Evolutionary conservation across 2,113 vertebrate genomes (phyloP).

Genomic region (Anguilla japonica): DNA sequence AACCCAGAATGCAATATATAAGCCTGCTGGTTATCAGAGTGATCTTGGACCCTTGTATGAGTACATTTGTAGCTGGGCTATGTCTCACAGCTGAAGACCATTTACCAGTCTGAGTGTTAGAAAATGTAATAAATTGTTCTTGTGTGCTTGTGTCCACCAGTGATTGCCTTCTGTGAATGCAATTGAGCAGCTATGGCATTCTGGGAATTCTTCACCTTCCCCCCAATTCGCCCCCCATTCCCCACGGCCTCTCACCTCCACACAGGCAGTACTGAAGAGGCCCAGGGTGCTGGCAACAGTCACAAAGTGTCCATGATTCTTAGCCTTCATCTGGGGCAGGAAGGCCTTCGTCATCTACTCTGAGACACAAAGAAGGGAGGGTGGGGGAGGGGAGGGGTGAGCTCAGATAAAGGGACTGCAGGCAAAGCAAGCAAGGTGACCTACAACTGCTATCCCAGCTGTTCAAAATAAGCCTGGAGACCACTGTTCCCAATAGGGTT

Average conservation of each 20-base stretch:
- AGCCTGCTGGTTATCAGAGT: too few relatives aligned
- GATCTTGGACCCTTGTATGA: too few relatives aligned
- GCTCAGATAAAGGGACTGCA: background rate
- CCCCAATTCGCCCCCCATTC: background rate
- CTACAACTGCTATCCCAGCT: background rate
- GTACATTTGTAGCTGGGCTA: too few relatives aligned
- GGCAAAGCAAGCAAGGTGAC: background rate
- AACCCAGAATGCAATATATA: too few relatives aligned
- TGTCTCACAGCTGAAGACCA: too few relatives aligned
- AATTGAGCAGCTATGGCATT: background rate
- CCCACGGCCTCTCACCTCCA: conserved; percentile 51
- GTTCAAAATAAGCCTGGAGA: background rate
- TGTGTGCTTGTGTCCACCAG: background rate
- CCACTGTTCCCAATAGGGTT: background rate
- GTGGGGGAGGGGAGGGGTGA: background rate
- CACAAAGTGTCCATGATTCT: conserved; percentile 51
- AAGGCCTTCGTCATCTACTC: conserved; percentile 60
- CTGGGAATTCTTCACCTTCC: background rate
- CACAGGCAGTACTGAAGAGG: conserved; percentile 57
- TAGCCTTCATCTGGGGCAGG: conserved; percentile 59
- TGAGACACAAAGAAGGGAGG: background rate
- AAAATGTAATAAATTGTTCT: too few relatives aligned
- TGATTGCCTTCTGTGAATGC: background rate
- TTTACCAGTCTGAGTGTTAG: too few relatives aligned
- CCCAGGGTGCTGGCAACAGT: conserved; percentile 59